Evolutionary conservation across 2,113 vertebrate species (phyloP), one percentile per base, ranked within the genome.

Genomic region (Haliaeetus leucogaster): DNA sequence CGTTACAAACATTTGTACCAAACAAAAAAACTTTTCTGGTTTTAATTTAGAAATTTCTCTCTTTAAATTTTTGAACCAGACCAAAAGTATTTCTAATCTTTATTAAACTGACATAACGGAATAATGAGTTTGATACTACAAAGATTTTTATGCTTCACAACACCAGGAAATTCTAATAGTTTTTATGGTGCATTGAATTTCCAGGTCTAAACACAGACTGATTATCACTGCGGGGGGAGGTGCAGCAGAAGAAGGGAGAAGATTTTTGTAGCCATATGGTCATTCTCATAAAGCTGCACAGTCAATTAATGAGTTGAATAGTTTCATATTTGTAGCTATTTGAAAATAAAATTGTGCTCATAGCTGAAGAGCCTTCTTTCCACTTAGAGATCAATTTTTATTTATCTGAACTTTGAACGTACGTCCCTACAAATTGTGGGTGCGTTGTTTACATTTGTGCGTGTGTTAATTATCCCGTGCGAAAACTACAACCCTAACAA

Each of bases 121-220:
- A 86, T 56, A 95, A 91, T 34, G 52, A 90, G 71, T 78, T 85
- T 87, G 66, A 82, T 68, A 72, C 13, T 61, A n/a, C 56, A 34
- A 85, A 82, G 66, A 82, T 42, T 73, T 96, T 95, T 94, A 90
- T 73, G 92, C 85, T 88, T 87, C 95, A 90, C 30, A 82, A 86
- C 4, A 3, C 70, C 66, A 86, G 74, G 77, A 85, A 68, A 91
- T 68, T 96, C 50, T 91, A 53, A 65, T 72, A 48, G 36, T 68
- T 96, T 91, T 94, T 85, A 96, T 82, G 92, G 87, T 94, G 87
- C 85, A 82, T 87, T 95, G 90, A 88, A 91, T 93, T 96, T 91
- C 77, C 89, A 94, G 94, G 86, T 94, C 86, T 94, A 86, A 89
- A 86, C 52, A 94, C 65, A 95, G 92, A 81, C 82, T 77, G 93